Evolutionary conservation across 2,888 invertebrate species (phyloP).

Genomic region (Achlya flavicornis): DNA sequence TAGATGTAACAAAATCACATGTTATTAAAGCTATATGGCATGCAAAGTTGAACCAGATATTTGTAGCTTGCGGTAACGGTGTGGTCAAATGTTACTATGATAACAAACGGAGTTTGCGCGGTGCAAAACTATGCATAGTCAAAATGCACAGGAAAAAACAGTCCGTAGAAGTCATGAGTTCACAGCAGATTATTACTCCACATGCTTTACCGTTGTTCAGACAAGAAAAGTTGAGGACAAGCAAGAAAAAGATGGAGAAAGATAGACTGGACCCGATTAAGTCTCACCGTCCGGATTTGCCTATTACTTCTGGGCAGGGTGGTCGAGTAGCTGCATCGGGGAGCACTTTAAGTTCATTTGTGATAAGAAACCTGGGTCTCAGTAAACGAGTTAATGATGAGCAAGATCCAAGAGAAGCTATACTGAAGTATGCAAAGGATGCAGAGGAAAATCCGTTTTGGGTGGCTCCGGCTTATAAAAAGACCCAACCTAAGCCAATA

Average conservation of each 20-base stretch:
- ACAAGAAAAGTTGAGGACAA: conserved; percentile 94
- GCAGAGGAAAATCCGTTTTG: conserved; percentile 98
- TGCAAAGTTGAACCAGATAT: conserved; percentile 98
- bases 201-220: conserved; percentile 97
- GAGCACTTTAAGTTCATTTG: conserved; percentile 97
- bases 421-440: conserved; percentile 96
- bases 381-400: conserved; percentile 96
- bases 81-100: conserved; percentile 96
- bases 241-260: conserved; percentile 95
- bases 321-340: conserved; percentile 97
- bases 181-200: conserved; percentile 97
- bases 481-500: conserved; percentile 93
- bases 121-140: conserved; percentile 94
- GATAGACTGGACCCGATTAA: conserved; percentile 94
- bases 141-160: conserved; percentile 91
- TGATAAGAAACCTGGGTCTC: conserved; percentile 96
- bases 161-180: conserved; percentile 93
- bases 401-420: conserved; percentile 97
- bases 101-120: conserved; percentile 92
- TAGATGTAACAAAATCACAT: conserved; percentile 91
- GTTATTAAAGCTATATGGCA: conserved; percentile 97
- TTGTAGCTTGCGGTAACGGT: conserved; percentile 96
- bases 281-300: conserved; percentile 91
- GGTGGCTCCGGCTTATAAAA: conserved; percentile 96
- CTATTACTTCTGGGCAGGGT: conserved; percentile 95